Percentiles rank a stretch among this genome's conserved stretches.
Evolutionary conservation across 2,888 invertebrate genomes (phyloP).

Genomic region (Eilema depressum): DNA sequence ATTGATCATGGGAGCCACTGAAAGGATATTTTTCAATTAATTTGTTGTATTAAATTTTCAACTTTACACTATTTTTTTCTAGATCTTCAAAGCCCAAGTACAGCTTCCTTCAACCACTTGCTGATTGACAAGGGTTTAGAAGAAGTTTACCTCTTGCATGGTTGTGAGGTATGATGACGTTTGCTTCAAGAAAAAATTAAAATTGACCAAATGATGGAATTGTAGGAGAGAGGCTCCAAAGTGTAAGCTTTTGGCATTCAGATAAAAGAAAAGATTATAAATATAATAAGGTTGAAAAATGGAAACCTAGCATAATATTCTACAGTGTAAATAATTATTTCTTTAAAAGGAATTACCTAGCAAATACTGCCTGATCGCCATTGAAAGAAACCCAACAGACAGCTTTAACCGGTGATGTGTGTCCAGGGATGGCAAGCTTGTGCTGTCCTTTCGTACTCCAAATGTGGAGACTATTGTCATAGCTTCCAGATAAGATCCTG

Average conservation of each 20-base stretch:
- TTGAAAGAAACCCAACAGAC: conserved; percentile 94
- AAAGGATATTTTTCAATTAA: conserved; percentile 34
- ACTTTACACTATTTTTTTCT: not conserved
- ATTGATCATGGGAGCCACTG: conserved; percentile 97
- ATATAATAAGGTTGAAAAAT: not conserved
- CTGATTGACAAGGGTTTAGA: no score
- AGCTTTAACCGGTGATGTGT: conserved; percentile 94
- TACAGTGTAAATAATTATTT: not conserved
- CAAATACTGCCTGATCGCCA: conserved; percentile 89
- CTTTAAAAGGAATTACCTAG: conserved; percentile 79
- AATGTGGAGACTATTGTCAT: conserved; percentile 96
- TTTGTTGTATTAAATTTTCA: not conserved
- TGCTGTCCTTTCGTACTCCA: conserved; percentile 96
- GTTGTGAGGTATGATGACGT: no score
- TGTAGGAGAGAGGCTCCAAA: not conserved
- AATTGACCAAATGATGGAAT: not conserved
- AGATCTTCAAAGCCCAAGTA: no score
- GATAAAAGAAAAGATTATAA: not conserved
- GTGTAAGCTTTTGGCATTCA: not conserved
- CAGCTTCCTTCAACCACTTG: no score
- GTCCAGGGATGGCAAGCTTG: conserved; percentile 94
- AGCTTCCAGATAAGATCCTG: conserved; percentile 97
- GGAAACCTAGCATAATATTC: not conserved
- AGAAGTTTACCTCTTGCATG: no score
- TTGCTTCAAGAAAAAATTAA: no score